Conservation (phyloP, 2,113 vertebrate genomes). For the Grus americana region DNA sequence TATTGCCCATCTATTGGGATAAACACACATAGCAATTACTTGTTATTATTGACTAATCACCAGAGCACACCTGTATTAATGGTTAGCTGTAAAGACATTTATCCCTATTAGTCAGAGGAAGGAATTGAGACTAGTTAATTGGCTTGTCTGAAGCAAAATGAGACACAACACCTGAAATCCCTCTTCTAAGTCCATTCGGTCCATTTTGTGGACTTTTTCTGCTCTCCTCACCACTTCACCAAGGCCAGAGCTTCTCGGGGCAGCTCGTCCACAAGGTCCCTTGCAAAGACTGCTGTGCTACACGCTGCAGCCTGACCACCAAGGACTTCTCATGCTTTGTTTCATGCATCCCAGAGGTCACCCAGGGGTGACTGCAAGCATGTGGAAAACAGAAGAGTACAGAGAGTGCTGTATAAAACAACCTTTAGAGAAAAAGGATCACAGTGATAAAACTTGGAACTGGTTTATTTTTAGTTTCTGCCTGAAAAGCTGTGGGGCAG, state of each 20-base stretch:
- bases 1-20: not conserved
- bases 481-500: not conserved
- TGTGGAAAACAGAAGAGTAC: not conserved
- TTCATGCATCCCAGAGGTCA: not conserved
- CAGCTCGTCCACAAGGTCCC: not conserved
- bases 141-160: not conserved
- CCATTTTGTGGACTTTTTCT: not conserved
- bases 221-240: not conserved
- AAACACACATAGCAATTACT: not conserved
- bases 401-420: accelerated
- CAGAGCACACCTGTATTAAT: not conserved
- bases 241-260: not conserved
- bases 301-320: not conserved
- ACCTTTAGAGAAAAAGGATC: not conserved
- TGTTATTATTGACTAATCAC: not conserved
- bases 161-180: not conserved
- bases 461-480: not conserved
- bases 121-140: not conserved
- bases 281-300: not conserved
- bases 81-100: not conserved
- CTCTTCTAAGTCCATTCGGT: not conserved
- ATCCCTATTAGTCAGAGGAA: not conserved
- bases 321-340: not conserved
- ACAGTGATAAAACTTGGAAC: not conserved
- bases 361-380: not conserved